Evolutionary conservation across 2,797 vertebrate genomes (phyloP).

Genomic region (Lophotriccus pileatus): DNA sequence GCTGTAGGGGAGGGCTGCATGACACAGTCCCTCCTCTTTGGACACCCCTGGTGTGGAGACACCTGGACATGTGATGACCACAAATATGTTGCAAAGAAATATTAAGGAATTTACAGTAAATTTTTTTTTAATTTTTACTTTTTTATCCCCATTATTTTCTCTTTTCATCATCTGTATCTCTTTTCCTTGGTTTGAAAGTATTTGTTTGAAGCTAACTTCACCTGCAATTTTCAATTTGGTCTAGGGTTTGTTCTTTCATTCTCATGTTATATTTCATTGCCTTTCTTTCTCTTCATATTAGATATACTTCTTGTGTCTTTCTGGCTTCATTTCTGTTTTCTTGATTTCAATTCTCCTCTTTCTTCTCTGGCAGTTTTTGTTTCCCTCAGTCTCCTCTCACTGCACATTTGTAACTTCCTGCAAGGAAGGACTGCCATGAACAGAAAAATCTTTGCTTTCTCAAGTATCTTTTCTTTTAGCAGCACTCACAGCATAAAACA

Average conservation of each 20-base stretch:
- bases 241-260: background rate
- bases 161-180: background rate
- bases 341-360: background rate
- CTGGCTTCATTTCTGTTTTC: background rate
- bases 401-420: background rate
- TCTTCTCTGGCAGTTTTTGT: background rate
- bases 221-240: background rate
- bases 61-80: background rate
- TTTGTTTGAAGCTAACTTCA: background rate
- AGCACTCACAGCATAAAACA: background rate
- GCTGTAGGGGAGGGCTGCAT: background rate
- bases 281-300: background rate
- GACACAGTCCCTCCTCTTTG: background rate
- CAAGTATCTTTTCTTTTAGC: background rate
- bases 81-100: background rate
- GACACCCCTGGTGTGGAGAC: background rate
- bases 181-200: background rate
- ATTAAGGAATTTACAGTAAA: background rate
- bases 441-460: background rate
- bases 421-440: background rate
- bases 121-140: no score
- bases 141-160: background rate
- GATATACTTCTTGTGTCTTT: background rate
- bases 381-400: background rate
- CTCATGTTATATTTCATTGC: background rate